phyloP scores from a whole-genome alignment of 1,140 invertebrate species.

The Marisa cornuarietis region DNA sequence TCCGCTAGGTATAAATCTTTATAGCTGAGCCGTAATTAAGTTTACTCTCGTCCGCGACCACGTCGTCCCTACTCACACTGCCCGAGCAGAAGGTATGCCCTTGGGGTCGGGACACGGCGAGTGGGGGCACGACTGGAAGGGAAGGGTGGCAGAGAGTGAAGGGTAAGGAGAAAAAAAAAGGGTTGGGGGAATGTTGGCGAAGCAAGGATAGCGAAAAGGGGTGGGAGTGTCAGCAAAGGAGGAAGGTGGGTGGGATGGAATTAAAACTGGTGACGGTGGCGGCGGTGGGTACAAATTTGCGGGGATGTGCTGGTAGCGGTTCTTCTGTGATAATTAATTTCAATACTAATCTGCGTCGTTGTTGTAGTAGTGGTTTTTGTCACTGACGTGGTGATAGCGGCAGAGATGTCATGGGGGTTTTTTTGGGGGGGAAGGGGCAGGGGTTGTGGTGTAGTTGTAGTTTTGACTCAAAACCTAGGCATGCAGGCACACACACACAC shows the following conservation, averaged over 20 bases:
- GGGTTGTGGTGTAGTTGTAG: too few species aligned
- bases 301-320: too few species aligned
- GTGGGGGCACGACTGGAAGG: background rate
- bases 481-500: too few species aligned
- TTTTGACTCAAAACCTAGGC: too few species aligned
- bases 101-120: conserved; percentile 4
- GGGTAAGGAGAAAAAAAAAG: background rate
- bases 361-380: too few species aligned
- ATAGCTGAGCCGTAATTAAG: conserved; percentile 26
- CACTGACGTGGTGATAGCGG: too few species aligned
- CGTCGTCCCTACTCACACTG: conserved; percentile 9
- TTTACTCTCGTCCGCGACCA: conserved; percentile 17
- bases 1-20: conserved; percentile 27
- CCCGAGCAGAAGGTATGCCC: conserved; percentile 22
- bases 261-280: too few species aligned
- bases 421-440: too few species aligned
- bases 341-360: too few species aligned
- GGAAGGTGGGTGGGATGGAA: background rate
- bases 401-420: too few species aligned
- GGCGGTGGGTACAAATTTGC: too few species aligned
- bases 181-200: background rate
- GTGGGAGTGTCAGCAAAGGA: background rate
- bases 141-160: background rate
- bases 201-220: background rate
- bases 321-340: too few species aligned